phyloP scores from a whole-genome alignment of 23 tunicate genomes.

The Trididemnum clinides region DNA sequence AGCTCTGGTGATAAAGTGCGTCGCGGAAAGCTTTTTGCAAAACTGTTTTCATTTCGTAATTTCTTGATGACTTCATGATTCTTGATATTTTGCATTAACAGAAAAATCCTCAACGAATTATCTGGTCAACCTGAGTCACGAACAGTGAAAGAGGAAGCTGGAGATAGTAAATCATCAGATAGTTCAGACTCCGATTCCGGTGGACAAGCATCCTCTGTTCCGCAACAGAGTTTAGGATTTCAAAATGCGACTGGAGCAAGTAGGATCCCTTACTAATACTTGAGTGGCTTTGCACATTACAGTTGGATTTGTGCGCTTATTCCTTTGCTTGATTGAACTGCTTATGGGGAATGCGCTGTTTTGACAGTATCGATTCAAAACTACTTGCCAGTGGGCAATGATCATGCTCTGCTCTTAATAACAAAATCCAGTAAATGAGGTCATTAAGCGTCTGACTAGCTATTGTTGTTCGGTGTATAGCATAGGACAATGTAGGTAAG shows the following conservation, averaged over 20 bases:
- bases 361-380: not conserved
- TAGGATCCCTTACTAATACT: too few relatives aligned
- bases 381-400: too few relatives aligned
- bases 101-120: constrained; percentile 83
- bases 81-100: too few relatives aligned
- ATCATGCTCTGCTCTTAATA: too few relatives aligned
- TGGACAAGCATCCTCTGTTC: constrained; percentile 60
- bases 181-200: constrained; percentile 88
- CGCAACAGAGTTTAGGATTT: constrained; percentile 59
- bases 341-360: not conserved
- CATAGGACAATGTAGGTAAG: too few relatives aligned
- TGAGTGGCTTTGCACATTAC: not conserved
- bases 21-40: too few relatives aligned
- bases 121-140: constrained; percentile 69
- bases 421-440: too few relatives aligned
- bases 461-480: too few relatives aligned
- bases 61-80: too few relatives aligned
- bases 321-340: not conserved
- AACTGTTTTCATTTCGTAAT: too few relatives aligned
- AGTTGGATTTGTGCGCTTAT: not conserved
- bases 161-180: constrained; percentile 82
- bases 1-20: too few relatives aligned
- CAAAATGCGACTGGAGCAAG: constrained; percentile 87
- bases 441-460: too few relatives aligned
- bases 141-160: constrained; percentile 72